phyloP scores from a whole-genome alignment of 2,113 vertebrate species.

The Sminthopsis crassicaudata region DNA sequence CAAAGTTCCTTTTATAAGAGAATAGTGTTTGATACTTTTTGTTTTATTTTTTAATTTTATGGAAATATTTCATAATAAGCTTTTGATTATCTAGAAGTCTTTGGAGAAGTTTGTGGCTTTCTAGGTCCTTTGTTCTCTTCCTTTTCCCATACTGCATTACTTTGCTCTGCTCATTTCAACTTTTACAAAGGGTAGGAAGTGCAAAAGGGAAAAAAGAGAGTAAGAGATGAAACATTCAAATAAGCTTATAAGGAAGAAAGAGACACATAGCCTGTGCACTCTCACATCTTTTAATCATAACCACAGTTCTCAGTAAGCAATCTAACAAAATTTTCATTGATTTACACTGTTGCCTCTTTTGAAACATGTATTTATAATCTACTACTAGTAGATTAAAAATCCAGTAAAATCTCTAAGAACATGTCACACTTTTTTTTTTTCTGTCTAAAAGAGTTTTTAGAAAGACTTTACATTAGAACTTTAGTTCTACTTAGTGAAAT shows the following conservation, averaged over 20 bases:
- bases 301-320: conserved; percentile 81
- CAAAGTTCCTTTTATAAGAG: not conserved
- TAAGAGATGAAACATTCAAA: conserved; percentile 63
- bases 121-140: conserved; percentile 9
- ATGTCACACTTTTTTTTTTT: conserved; percentile 76
- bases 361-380: conserved; percentile 80
- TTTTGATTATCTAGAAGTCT: not conserved
- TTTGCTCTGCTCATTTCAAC: conserved; percentile 42
- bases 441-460: conserved; percentile 74
- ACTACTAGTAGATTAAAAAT: conserved; percentile 84
- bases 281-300: conserved; percentile 64
- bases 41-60: not conserved
- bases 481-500: conserved; percentile 71
- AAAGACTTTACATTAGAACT: conserved; percentile 84
- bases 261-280: conserved; percentile 59
- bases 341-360: conserved; percentile 77
- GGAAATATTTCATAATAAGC: not conserved
- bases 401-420: conserved; percentile 83
- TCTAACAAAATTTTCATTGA: conserved; percentile 80
- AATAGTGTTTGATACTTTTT: not conserved
- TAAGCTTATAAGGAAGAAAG: conserved; percentile 67
- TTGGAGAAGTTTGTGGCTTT: conserved; percentile 30
- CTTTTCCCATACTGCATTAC: not conserved
- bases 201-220: not conserved
- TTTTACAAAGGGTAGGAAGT: conserved; percentile 33